phyloP scores from a whole-genome alignment of 2,888 invertebrate genomes.

The Unio delphinus region DNA sequence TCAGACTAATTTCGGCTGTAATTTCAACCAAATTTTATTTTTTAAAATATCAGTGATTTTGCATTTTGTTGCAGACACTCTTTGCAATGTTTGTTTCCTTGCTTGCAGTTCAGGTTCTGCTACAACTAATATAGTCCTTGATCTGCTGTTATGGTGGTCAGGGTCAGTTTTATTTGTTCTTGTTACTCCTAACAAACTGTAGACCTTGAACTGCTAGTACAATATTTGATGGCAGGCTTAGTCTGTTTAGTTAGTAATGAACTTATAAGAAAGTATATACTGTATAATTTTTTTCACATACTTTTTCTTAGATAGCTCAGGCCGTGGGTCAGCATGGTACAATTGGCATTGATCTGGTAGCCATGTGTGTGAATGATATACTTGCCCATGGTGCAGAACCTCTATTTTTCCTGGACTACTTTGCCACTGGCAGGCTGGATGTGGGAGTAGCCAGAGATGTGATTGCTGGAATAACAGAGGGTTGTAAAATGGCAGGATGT shows the following conservation, averaged over 20 bases:
- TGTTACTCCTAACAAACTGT: no score
- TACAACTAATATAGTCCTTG: no score
- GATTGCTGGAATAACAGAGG: conserved; percentile 88
- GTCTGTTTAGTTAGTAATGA: no score
- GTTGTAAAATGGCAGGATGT: conserved; percentile 89
- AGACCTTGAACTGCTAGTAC: no score
- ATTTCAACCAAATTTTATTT: not conserved
- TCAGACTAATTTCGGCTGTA: no score
- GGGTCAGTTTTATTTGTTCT: no score
- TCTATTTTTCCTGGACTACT: conserved; percentile 96
- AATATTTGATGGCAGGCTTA: no score
- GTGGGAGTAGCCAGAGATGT: conserved; percentile 84
- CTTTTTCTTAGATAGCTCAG: conserved; percentile 82
- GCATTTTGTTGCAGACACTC: no score
- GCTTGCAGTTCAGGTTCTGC: no score
- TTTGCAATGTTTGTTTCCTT: no score
- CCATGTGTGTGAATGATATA: conserved; percentile 98
- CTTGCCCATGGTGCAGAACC: conserved; percentile 96
- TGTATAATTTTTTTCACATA: not conserved
- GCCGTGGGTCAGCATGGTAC: conserved; percentile 83
- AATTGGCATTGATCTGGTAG: conserved; percentile 95
- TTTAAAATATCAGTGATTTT: not conserved
- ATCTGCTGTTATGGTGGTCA: no score
- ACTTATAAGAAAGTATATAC: not conserved
- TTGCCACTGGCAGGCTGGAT: conserved; percentile 90